Base-by-base conservation (phyloP, 2,888 invertebrate genomes). In the Leptopterna dolabrata region DNA sequence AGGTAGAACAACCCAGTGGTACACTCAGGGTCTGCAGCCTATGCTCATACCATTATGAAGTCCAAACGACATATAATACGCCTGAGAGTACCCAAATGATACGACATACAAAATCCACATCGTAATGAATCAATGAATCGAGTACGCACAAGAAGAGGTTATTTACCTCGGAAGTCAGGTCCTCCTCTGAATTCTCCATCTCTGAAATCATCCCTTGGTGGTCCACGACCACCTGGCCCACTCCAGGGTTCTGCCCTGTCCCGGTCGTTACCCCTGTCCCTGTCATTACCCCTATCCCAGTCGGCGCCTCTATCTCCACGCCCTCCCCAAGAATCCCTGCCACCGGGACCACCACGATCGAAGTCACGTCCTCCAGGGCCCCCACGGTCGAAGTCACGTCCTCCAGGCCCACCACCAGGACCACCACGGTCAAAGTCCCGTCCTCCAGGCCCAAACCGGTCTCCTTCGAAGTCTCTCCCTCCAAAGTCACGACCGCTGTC, bases 121-220 rank as follows among this genome's bases (percentile, higher is more conserved):
- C n/a, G n/a, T n/a, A n/a, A n/a, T 36, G 36, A 36, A 36, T n/a
- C n/a, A 36, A 36, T 4, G 2, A 36, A 36, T 36, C 36, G 2
- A 4, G 36, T 2, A 36, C 36, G 36, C 2, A 36, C 36, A 7
- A 36, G 7, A 36, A 36, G 7, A 16, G n/a, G 51, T n/a, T 51
- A n/a, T 51, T 76, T 76, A 51, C 88, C 88, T 45, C 88, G 19
- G 29, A 83, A 84, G 47, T 88, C 47, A 9, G 78, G 30, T 7
- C 87, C 89, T 24, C 89, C 89, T 45, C 89, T 86, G 63, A 87
- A 89, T 19, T 88, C 88, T 24, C 51, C 73, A 16, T 87, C 87
- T 30, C 87, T 87, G 76, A 76, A 76, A 14, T 76, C 76, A 1
- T 76, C 76, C 30, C 41, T 55, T 27, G 80, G 70, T 76, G 51